Evolutionary conservation across 2,888 invertebrate species (phyloP).

Genomic region (Andrena bucephala): DNA sequence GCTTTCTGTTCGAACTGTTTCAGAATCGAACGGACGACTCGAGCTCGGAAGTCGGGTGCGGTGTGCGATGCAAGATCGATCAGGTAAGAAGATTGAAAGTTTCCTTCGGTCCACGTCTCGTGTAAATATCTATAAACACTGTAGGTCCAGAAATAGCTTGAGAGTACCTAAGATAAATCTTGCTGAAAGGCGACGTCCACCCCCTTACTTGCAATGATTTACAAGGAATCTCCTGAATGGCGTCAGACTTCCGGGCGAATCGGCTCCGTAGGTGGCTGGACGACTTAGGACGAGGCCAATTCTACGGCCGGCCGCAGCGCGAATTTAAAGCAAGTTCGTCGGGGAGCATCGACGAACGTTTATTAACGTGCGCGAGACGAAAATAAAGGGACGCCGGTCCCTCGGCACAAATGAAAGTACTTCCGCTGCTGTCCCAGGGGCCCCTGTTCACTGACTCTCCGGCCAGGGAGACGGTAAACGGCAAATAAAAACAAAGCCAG

Average conservation of each 20-base stretch:
- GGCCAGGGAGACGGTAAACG: constrained; percentile 73
- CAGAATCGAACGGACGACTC: constrained; percentile 91
- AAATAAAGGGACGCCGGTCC: constrained; percentile 77
- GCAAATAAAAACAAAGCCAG: constrained; percentile 79
- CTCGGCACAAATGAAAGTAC: constrained; percentile 79
- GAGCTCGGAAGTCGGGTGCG: constrained; percentile 90
- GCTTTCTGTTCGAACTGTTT: constrained; percentile 73
- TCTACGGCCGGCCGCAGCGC: constrained; percentile 9
- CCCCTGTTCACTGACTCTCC: constrained; percentile 65
- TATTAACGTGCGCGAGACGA: constrained; percentile 67
- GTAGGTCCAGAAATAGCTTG: not conserved
- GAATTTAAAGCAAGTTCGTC: constrained; percentile 47
- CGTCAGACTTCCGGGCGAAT: constrained; percentile 13
- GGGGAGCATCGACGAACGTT: constrained; percentile 57
- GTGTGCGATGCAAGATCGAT: constrained; percentile 89
- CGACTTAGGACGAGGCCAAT: constrained; percentile 20
- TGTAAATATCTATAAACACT: no score
- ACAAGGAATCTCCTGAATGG: not conserved
- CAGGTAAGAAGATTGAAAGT: constrained; percentile 86
- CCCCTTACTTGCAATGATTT: not conserved
- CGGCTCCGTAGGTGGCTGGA: constrained; percentile 3
- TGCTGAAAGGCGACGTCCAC: not conserved
- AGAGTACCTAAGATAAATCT: not conserved
- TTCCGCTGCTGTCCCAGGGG: constrained; percentile 76
- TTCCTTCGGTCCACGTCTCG: no score